phyloP scores from a whole-genome alignment of 2,113 vertebrate species.

The Platysternon megacephalum region DNA sequence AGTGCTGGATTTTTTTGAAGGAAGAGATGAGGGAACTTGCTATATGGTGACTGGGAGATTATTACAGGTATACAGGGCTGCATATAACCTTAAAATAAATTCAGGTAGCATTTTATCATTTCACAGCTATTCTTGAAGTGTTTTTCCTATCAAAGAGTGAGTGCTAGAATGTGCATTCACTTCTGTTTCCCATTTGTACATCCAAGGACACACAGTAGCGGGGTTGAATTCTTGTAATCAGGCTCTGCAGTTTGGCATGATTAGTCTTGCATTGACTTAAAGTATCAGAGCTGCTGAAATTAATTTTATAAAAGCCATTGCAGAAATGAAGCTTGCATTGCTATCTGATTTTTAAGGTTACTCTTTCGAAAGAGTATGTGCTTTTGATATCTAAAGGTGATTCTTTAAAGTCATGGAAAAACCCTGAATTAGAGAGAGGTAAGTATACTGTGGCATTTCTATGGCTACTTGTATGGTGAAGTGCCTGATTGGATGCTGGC shows the following conservation, averaged over 20 bases:
- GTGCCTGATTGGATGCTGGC: background rate
- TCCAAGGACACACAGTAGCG: background rate
- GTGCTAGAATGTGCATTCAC: background rate
- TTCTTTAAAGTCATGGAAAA: background rate
- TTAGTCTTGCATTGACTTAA: background rate
- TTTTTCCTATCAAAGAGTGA: background rate
- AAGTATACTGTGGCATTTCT: slow-evolving; percentile 28
- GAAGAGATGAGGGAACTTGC: slow-evolving; percentile 26
- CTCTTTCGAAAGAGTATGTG: slow-evolving; percentile 12
- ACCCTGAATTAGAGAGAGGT: background rate
- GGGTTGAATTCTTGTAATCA: background rate
- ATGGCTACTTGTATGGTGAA: slow-evolving; percentile 44
- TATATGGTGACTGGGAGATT: slow-evolving; percentile 19
- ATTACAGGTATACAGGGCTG: slow-evolving; percentile 36
- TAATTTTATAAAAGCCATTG: slow-evolving; percentile 3
- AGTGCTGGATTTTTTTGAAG: slow-evolving; percentile 16
- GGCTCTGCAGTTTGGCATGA: background rate
- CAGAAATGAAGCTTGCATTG: background rate
- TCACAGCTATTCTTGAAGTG: slow-evolving; percentile 56
- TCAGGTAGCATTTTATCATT: slow-evolving; percentile 53
- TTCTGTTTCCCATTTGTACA: slow-evolving; percentile 36
- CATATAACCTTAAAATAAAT: slow-evolving; percentile 51
- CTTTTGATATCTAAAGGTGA: slow-evolving; percentile 5
- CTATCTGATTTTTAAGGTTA: background rate
- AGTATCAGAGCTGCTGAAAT: background rate